phyloP scores from a whole-genome alignment of 2,797 vertebrate species.

The Leucoraja ocellata region DNA sequence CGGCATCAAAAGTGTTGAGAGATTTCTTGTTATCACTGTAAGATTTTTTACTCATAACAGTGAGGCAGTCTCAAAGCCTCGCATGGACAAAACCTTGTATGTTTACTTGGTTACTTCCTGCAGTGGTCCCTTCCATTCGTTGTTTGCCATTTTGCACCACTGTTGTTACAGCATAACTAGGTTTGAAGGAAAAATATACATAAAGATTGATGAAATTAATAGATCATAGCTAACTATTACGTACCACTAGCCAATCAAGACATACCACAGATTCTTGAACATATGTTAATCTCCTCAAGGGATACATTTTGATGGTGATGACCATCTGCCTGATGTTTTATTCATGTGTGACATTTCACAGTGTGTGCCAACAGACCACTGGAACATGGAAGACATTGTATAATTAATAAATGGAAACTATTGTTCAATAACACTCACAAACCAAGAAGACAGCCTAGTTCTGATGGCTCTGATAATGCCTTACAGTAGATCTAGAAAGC shows the following conservation, averaged over 20 bases:
- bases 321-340: background rate
- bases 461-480: background rate
- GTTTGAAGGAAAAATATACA: background rate
- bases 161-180: background rate
- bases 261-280: background rate
- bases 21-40: background rate
- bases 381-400: background rate
- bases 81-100: background rate
- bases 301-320: background rate
- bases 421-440: background rate
- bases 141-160: background rate
- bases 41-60: background rate
- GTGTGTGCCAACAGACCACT: background rate
- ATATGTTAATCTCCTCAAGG: background rate
- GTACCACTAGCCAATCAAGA: background rate
- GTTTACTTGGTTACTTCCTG: background rate
- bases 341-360: background rate
- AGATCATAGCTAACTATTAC: background rate
- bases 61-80: background rate
- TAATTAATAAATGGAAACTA: background rate
- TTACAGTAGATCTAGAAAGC: background rate
- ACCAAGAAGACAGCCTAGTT: background rate
- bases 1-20: background rate
- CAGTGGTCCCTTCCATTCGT: background rate
- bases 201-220: background rate